These are phyloP conservation scores for Drosophila rellima DNA, from an alignment of 2,888 invertebrate species.

Conservation along the genomic window DNA sequence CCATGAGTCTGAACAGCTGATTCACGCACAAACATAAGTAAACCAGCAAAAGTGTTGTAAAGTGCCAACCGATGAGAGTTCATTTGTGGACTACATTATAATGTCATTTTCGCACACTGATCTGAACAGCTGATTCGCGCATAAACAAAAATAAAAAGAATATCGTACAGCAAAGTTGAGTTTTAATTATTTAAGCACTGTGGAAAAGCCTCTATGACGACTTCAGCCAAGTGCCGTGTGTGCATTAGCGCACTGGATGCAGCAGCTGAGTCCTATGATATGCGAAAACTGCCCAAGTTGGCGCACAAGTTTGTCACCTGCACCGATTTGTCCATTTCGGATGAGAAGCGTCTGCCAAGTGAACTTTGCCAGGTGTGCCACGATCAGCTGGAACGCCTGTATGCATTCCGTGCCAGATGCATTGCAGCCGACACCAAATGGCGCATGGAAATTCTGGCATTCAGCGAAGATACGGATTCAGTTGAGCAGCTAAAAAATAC, in stretches of 20 bases:
- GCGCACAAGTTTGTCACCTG: conserved; percentile 71
- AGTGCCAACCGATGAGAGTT: not conserved
- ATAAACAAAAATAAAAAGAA: not conserved
- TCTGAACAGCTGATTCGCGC: not conserved
- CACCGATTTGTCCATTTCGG: conserved; percentile 57
- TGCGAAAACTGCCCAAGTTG: conserved; percentile 57
- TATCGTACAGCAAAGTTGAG: conserved; percentile 25
- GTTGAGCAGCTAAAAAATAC: not conserved
- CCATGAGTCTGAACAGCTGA: no score
- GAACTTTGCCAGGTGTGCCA: conserved; percentile 53
- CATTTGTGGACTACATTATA: not conserved
- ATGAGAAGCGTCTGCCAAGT: conserved; percentile 49
- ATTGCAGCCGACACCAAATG: conserved; percentile 55
- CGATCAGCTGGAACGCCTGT: conserved; percentile 47
- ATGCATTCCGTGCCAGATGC: conserved; percentile 56
- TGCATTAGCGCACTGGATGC: conserved; percentile 46
- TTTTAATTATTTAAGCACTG: not conserved
- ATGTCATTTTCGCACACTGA: not conserved
- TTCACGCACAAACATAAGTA: no score
- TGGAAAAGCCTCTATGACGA: conserved; percentile 15
- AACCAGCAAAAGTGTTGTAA: no score
- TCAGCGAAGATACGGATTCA: conserved; percentile 15
- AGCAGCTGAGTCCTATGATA: conserved; percentile 38
- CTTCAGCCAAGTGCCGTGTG: conserved; percentile 53
- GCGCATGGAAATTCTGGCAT: conserved; percentile 59